Base-by-base conservation (phyloP, 2,113 vertebrate genomes). In the Oncorhynchus tshawytscha region DNA sequence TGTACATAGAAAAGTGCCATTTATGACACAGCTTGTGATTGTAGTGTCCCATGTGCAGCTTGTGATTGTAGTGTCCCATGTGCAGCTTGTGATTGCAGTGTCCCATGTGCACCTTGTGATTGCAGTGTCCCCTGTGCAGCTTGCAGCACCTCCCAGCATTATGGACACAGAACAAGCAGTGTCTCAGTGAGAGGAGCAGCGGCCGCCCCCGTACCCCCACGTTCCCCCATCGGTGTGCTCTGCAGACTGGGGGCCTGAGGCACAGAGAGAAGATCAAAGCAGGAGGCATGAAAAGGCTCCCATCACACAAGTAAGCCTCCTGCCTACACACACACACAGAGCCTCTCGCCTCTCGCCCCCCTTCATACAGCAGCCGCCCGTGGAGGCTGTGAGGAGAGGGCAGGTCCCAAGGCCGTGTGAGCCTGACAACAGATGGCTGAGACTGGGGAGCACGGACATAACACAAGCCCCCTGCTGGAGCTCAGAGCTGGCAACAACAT, bases 191-290 rank as follows among this genome's bases (percentile, higher is more conserved):
- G 81, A 39, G 34, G 34, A 39, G 34, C 34, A 39, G 80, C 18
- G 9, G 18, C 31, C 31, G 45, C 57, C 12, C 13, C 59, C 29
- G 27, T 29, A 29, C 18, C 20, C 59, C 3, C 70, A 34, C 20
- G 73, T 34, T 79, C 25, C 81, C 72, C 29, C 77, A 68, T 73
- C 73, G 84, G 73, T 69, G 83, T 88, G 83, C 85, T 83, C 80
- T 78, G 78, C 78, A 82, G 82, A 87, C 81, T 86, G 86, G 85
- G 72, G 86, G 89, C 90, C 90, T 9, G 84, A 83, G 88, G 87
- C 84, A 39, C 82, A 79, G 87, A 89, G 86, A 86, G 79, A 80
- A 88, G 89, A 91, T 92, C 89, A 92, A 92, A 90, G 91, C 87
- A 83, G 84, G 80, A 86, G 85, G 84, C 86, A 87, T 90, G 87